These are phyloP conservation scores for Paralvinella palmiformis DNA, from an alignment of 1,140 invertebrate genomes.

Conservation along the genomic window DNA sequence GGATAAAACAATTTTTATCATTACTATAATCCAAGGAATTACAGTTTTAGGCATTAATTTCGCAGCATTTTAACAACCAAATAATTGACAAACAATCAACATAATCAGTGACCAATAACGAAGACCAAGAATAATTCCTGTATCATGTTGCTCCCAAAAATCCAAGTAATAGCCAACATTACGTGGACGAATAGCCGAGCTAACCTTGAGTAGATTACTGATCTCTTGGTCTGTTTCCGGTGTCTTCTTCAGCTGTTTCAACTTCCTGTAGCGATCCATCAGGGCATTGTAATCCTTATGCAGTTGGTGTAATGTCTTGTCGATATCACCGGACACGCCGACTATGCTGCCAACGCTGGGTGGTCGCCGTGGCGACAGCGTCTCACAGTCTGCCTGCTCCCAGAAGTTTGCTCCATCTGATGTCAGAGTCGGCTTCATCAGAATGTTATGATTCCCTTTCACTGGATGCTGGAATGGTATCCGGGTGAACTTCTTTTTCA, in stretches of 20 bases:
- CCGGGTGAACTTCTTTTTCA: slow-evolving; percentile 31
- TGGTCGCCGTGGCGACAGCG: slow-evolving; percentile 25
- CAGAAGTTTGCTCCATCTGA: slow-evolving; percentile 6
- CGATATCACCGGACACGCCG: neutral
- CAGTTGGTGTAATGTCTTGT: slow-evolving; percentile 28
- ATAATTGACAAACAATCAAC: no score
- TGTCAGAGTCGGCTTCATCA: slow-evolving; percentile 13
- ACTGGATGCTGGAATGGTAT: slow-evolving; percentile 34
- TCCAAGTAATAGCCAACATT: neutral
- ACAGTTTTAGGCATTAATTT: no score
- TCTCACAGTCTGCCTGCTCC: slow-evolving; percentile 27
- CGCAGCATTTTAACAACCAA: no score
- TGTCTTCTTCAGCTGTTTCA: slow-evolving; percentile 39
- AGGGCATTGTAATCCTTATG: slow-evolving; percentile 39
- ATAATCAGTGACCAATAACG: no score
- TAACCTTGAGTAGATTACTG: slow-evolving; percentile 41
- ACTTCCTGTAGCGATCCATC: slow-evolving; percentile 37
- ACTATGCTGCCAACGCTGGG: neutral
- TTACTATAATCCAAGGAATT: no score
- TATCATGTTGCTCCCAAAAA: neutral
- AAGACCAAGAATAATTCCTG: neutral
- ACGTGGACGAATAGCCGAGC: neutral
- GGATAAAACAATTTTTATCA: no score
- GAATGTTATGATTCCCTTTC: slow-evolving; percentile 8
- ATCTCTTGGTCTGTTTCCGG: slow-evolving; percentile 39